These are phyloP conservation scores for Heliornis fulica DNA, from an alignment of 2,113 vertebrate species.

Conservation along the genomic window DNA sequence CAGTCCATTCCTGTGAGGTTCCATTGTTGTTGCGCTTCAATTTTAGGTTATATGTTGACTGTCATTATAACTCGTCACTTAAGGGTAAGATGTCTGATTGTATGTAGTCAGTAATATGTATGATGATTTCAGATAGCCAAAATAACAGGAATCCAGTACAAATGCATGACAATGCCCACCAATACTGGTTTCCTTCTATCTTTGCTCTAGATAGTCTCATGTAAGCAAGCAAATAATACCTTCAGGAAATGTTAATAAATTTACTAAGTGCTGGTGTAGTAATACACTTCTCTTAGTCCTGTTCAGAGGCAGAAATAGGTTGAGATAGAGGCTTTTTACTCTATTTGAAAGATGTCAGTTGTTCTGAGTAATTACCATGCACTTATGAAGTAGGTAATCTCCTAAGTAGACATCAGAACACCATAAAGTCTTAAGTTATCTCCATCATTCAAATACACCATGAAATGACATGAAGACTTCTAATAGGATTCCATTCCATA, in stretches of 20 bases:
- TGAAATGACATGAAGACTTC: background rate
- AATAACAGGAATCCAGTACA: background rate
- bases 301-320: background rate
- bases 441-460: accelerated
- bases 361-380: background rate
- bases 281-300: background rate
- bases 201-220: background rate
- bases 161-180: background rate
- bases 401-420: background rate
- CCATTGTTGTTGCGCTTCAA: background rate
- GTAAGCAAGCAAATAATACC: background rate
- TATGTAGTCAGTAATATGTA: background rate
- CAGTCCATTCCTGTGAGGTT: accelerated
- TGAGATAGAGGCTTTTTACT: background rate
- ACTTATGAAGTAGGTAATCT: background rate
- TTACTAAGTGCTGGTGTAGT: background rate
- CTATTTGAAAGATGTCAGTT: background rate
- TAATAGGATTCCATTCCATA: background rate
- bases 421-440: background rate
- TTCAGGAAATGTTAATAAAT: background rate
- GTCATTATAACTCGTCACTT: background rate
- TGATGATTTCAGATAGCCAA: background rate
- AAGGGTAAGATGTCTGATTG: accelerated
- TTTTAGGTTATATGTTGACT: background rate
- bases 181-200: background rate